These are phyloP conservation scores for Drosophila acutilabella DNA, from an alignment of 2,888 invertebrate genomes.

Conservation along the genomic window DNA sequence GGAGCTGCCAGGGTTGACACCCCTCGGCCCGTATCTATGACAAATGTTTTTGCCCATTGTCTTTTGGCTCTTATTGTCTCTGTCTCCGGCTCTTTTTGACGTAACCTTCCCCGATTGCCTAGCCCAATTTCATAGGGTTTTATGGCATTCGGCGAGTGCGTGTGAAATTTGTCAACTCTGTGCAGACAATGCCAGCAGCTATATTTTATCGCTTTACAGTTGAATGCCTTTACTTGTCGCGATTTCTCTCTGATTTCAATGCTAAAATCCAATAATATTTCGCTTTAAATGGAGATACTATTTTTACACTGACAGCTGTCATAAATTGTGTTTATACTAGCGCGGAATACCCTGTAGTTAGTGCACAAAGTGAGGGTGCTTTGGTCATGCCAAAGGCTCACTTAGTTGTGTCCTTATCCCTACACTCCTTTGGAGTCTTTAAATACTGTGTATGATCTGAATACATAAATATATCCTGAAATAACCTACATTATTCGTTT, in stretches of 20 bases:
- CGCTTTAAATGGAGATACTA: conserved; percentile 28
- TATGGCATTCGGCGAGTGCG: conserved; percentile 62
- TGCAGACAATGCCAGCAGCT: conserved; percentile 42
- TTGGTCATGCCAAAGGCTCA: too few relatives aligned
- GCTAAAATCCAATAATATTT: conserved; percentile 30
- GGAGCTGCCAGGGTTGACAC: conserved; percentile 48
- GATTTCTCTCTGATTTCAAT: conserved; percentile 20
- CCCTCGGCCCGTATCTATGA: conserved; percentile 44
- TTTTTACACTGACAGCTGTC: conserved; percentile 35
- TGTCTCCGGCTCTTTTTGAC: conserved; percentile 13
- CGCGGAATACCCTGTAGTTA: not conserved
- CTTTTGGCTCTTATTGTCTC: conserved; percentile 32
- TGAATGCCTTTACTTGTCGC: conserved; percentile 46
- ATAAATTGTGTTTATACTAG: conserved; percentile 25
- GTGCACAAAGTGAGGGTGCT: not conserved
- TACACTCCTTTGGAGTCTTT: too few relatives aligned
- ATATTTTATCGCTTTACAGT: conserved; percentile 61
- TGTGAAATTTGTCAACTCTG: conserved; percentile 68
- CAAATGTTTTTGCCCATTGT: conserved; percentile 57
- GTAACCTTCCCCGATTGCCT: conserved; percentile 52
- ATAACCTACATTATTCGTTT: not conserved
- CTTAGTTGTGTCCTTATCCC: too few relatives aligned
- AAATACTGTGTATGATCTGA: too few relatives aligned
- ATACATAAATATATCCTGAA: too few relatives aligned
- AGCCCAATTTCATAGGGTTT: conserved; percentile 54